Conservation (phyloP, 2,797 vertebrate genomes). For the Bovichtus diacanthus region DNA sequence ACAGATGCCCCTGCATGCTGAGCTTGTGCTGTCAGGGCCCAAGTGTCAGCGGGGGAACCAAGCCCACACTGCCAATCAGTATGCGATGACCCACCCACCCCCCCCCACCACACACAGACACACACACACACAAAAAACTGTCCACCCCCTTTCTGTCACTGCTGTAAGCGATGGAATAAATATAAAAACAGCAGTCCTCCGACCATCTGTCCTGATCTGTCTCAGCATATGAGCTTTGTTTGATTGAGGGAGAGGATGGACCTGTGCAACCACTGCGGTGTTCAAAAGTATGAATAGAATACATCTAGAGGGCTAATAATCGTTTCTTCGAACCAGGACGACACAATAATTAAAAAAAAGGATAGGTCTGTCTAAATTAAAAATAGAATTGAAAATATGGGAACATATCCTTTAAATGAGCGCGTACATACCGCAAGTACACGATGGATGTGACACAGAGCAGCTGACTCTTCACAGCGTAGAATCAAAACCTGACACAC, state of each 20-base stretch:
- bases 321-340: neutral
- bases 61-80: conserved; percentile 63
- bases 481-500: neutral
- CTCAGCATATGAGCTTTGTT: conserved; percentile 64
- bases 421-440: neutral
- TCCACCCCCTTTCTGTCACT: conserved; percentile 50
- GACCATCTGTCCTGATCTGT: conserved; percentile 69
- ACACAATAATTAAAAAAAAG: neutral
- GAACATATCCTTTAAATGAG: neutral
- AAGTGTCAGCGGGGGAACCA: conserved; percentile 33
- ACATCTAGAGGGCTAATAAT: conserved; percentile 3
- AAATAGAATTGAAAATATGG: neutral
- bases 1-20: conserved; percentile 62
- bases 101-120: conserved; percentile 6
- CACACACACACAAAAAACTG: conserved; percentile 28
- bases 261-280: neutral
- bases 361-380: neutral
- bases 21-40: conserved; percentile 50
- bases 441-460: neutral
- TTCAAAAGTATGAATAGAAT: conserved; percentile 32
- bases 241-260: conserved; percentile 54
- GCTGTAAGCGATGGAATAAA: conserved; percentile 63
- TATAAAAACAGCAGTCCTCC: conserved; percentile 68
- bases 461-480: neutral
- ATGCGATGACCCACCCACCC: conserved; percentile 23